phyloP scores from a whole-genome alignment of 2,888 invertebrate genomes.

The Morpho achilles region DNA sequence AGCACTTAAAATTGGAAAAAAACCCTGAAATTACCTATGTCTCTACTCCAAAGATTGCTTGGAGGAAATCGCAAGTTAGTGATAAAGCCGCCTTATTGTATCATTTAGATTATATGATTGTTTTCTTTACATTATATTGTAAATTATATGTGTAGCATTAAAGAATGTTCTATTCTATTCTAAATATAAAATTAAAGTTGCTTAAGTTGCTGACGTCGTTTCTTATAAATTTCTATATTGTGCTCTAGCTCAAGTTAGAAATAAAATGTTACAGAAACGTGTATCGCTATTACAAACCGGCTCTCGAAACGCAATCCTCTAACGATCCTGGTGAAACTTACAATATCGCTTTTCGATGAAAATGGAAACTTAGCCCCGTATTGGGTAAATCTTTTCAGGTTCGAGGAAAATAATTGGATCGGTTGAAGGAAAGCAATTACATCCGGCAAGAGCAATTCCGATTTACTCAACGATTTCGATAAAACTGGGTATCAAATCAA shows the following conservation, averaged over 20 bases:
- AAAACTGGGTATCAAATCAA: conserved; percentile 59
- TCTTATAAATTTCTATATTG: too few relatives aligned
- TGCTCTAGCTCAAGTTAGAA: conserved; percentile 2
- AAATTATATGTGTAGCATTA: too few relatives aligned
- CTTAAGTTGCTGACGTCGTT: too few relatives aligned
- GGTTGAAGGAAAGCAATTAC: conserved; percentile 72
- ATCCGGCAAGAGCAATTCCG: conserved; percentile 61
- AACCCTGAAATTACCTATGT: too few relatives aligned
- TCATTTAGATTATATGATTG: too few relatives aligned
- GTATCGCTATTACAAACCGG: conserved; percentile 19
- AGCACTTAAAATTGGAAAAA: too few relatives aligned
- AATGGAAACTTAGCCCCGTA: conserved; percentile 47
- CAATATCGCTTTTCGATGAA: conserved; percentile 66
- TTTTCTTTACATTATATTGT: too few relatives aligned
- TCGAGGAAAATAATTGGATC: conserved; percentile 74
- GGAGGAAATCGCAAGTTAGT: too few relatives aligned
- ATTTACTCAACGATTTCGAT: conserved; percentile 64
- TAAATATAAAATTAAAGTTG: too few relatives aligned
- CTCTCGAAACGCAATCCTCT: conserved; percentile 21
- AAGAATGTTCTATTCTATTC: too few relatives aligned
- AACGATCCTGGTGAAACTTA: conserved; percentile 32
- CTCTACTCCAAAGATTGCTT: too few relatives aligned
- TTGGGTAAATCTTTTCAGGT: conserved; percentile 60
- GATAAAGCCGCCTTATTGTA: too few relatives aligned
- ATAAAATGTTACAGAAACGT: conserved; percentile 16